phyloP scores from a whole-genome alignment of 2,888 invertebrate species.

The Aphodius granarius region DNA sequence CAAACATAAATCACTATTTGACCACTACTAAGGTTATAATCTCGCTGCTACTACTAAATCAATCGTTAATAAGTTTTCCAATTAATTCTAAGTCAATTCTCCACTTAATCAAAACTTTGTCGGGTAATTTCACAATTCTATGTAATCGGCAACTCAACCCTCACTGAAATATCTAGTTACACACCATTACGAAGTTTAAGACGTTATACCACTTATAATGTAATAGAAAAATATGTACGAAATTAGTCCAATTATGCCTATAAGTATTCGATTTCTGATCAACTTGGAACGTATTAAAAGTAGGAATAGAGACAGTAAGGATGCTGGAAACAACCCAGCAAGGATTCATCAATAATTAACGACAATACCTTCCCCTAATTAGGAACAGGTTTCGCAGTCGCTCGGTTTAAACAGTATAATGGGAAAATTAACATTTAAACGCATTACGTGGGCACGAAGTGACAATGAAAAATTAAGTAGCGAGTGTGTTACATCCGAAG shows the following conservation, averaged over 20 bases:
- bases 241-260: no score
- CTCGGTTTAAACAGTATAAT: background rate
- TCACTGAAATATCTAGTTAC: background rate
- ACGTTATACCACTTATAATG: no score
- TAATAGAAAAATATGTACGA: no score
- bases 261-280: no score
- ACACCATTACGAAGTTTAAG: no score
- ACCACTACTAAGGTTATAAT: background rate
- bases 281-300: background rate
- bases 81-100: background rate
- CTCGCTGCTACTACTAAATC: background rate
- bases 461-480: background rate
- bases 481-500: background rate
- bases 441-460: background rate
- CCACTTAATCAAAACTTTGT: background rate
- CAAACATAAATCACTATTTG: background rate
- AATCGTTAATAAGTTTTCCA: background rate
- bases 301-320: background rate
- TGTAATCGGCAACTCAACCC: background rate
- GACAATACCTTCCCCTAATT: background rate
- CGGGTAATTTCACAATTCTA: background rate
- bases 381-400: background rate
- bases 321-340: background rate
- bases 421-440: background rate
- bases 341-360: background rate